Evolutionary conservation across 1,140 invertebrate genomes (phyloP).

Genomic region (Bradysia coprophila): DNA sequence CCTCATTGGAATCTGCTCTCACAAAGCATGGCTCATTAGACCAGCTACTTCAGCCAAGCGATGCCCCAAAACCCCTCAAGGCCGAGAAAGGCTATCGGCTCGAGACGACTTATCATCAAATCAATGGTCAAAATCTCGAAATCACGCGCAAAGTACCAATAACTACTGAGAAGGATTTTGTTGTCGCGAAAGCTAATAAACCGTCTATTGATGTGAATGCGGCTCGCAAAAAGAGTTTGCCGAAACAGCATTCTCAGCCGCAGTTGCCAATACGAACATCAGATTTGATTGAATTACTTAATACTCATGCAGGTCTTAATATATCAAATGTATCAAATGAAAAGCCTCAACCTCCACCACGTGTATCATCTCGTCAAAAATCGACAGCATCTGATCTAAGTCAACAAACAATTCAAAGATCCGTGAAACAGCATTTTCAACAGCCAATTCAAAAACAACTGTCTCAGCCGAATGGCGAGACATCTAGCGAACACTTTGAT

Average conservation of each 20-base stretch:
- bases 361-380: not conserved
- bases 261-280: not conserved
- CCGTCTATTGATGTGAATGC: not conserved
- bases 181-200: constrained; percentile 7
- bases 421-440: not conserved
- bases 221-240: constrained; percentile 1
- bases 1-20: constrained; percentile 6
- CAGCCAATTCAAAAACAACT: not conserved
- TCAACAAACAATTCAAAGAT: not conserved
- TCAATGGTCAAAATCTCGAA: constrained; percentile 22
- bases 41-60: constrained; percentile 12
- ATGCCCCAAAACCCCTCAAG: not conserved
- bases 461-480: not conserved
- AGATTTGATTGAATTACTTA: constrained; percentile 12
- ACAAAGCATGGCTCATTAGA: constrained; percentile 18
- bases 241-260: not conserved
- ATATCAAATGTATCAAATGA: not conserved
- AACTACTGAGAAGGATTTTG: constrained; percentile 12
- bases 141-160: constrained; percentile 15
- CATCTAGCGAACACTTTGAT: constrained; percentile 16
- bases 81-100: constrained; percentile 5
- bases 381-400: not conserved
- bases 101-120: constrained; percentile 23
- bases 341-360: not conserved
- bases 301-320: not conserved